These are phyloP conservation scores for Tiliqua scincoides DNA, from an alignment of 2,113 vertebrate genomes.

Conservation along the genomic window DNA sequence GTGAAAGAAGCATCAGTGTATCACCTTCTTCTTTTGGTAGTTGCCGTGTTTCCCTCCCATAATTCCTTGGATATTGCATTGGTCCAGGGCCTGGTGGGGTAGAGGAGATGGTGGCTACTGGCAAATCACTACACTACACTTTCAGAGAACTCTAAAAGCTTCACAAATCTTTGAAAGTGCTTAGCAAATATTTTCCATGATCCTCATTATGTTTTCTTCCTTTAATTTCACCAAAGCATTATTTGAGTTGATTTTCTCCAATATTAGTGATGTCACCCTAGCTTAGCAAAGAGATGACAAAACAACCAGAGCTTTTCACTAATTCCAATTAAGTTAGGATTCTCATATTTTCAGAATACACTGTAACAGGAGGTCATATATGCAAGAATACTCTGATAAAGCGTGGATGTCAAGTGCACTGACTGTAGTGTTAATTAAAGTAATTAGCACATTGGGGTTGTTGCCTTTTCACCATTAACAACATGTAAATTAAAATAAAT, in stretches of 20 bases:
- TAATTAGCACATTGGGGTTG: neutral
- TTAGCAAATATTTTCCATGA: neutral
- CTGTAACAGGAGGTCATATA: neutral
- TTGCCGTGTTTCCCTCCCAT: too few species aligned
- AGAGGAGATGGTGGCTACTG: too few species aligned
- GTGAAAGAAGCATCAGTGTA: too few species aligned
- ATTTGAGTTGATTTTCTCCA: neutral
- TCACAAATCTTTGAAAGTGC: neutral
- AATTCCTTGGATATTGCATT: too few species aligned
- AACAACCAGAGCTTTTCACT: neutral
- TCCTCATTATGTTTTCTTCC: neutral
- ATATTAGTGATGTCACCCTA: neutral
- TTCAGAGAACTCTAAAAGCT: neutral
- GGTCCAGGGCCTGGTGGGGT: too few species aligned
- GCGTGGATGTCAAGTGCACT: neutral
- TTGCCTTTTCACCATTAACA: neutral
- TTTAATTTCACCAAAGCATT: neutral
- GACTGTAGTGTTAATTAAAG: neutral
- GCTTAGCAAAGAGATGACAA: neutral
- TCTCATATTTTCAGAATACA: slow-evolving; percentile 8
- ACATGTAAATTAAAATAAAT: neutral
- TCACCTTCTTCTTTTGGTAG: too few species aligned
- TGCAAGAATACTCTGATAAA: slow-evolving; percentile 21
- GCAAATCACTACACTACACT: neutral
- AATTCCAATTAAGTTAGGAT: neutral